Conservation (phyloP, 2,888 invertebrate species). For the Tillus elongatus region DNA sequence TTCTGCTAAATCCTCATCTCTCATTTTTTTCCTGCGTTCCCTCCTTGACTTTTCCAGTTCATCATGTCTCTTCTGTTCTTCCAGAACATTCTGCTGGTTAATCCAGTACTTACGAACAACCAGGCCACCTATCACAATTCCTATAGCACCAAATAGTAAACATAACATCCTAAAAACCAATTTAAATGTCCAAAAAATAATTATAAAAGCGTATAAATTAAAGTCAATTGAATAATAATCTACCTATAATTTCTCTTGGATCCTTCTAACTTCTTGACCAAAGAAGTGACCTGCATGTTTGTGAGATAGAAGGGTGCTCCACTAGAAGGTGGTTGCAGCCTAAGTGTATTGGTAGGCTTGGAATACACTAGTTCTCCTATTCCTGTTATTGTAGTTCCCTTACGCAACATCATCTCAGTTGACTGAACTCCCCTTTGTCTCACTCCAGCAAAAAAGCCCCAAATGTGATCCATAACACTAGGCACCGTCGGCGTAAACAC, state of each 20-base stretch:
- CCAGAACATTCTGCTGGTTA: slow-evolving; percentile 45
- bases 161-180: slow-evolving; percentile 42
- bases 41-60: slow-evolving; percentile 57
- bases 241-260: slow-evolving; percentile 62
- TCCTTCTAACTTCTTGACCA: slow-evolving; percentile 63
- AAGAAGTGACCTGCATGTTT: slow-evolving; percentile 64
- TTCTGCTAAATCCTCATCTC: slow-evolving; percentile 53
- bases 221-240: slow-evolving; percentile 8
- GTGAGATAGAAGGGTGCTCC: slow-evolving; percentile 70
- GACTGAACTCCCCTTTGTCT: slow-evolving; percentile 76
- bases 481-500: slow-evolving; percentile 70
- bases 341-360: slow-evolving; percentile 51
- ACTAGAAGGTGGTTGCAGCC: slow-evolving; percentile 63
- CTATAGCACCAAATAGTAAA: slow-evolving; percentile 48
- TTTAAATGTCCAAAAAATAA: slow-evolving; percentile 9
- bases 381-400: slow-evolving; percentile 68
- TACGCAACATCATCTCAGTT: slow-evolving; percentile 77
- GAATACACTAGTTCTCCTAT: slow-evolving; percentile 66
- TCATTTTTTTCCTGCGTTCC: slow-evolving; percentile 54
- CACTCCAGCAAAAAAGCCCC: slow-evolving; percentile 79
- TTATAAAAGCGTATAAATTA: slow-evolving; percentile 9
- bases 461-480: slow-evolving; percentile 68
- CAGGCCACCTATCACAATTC: slow-evolving; percentile 45
- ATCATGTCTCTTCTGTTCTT: slow-evolving; percentile 45
- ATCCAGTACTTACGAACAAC: slow-evolving; percentile 45